Evolutionary conservation across 64 coral and sea anemone genomes (phyloP), one percentile per base, ranked within the genome.

Genomic region (Stichodactyla helianthus): DNA sequence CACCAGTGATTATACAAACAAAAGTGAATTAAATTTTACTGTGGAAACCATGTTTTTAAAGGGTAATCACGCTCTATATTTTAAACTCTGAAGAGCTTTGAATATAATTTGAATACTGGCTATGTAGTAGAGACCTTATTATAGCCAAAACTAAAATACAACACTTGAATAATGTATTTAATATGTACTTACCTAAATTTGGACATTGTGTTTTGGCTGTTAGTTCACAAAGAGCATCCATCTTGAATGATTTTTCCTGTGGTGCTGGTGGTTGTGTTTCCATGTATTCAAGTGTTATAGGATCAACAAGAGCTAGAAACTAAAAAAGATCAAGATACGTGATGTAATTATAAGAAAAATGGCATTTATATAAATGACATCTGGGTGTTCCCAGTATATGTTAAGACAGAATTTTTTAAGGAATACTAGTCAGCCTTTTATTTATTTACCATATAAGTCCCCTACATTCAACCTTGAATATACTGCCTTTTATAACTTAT

Each of bases 161-260:
- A 71, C 19, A 18, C 60, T 63, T 65, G 19, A 74, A n/a, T 22
- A 68, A 68, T 74, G 10, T n/a, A 74, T 74, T 23, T 28, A 74
- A 27, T 74, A 65, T 44, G 5, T 74, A 31, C 10, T 78, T 79
- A 86, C 89, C 89, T 90, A 77, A 77, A 50, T 79, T n/a, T 59
- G 89, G 83, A 53, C 61, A 61, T 27, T 85, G 67, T 52, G 84
- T 90, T 77, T 90, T 85, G 7, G 89, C 82, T 54, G 89, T 90
- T 14, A 90, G 83, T 52, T 90, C 89, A 90, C 89, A 90, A 6
- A 90, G 57, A 18, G 82, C 89, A 90, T 90, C 89, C 89, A 90
- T 90, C 52, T 86, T 90, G 16, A 89, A 50, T n/a, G n/a, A n/a
- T 74, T 74, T 74, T 11, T 74, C 68, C n/a, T 88, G 79, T 31